Evolutionary conservation across 2,888 invertebrate species (phyloP), one percentile per base, ranked within the genome.

Genomic region (Scotopteryx bipunctaria): DNA sequence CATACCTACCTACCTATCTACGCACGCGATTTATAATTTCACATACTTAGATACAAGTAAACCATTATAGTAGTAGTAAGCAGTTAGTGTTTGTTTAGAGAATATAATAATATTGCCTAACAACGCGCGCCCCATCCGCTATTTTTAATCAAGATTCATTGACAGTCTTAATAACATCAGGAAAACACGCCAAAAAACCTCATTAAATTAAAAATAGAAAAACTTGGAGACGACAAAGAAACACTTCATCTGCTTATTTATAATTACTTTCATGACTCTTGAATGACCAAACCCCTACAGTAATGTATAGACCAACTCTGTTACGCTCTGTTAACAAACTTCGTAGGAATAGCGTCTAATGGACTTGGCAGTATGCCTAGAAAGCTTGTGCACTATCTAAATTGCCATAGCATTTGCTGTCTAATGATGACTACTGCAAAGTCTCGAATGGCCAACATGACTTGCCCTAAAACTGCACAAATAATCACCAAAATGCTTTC

Each of bases 321-420:
- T 48, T 31, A 31, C 48, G 43, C 36, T 45, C 49, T 53, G 51
- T 51, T 64, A 58, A 57, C 60, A 55, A 48, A 64, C 55, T 65
- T 63, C 44, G 43, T 42, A 55, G 54, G 61, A 67, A 67, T 60
- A 48, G 62, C 40, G 66, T 63, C 65, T 64, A 64, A 66, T 64
- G 63, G 62, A 66, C 57, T 75, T 75, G 75, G 75, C 76, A 69
- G 6, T 25, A 37, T 40, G 69, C 72, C 75, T 60, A 72, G 57
- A 68, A 66, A 66, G 57, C 63, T 63, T 58, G 65, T 73, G 69
- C 71, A 69, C 60, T 59, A 62, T 8, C 48, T 50, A 52, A 46
- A 53, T 43, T 38, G 41, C 46, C 33, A 51, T 47, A 60, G 51
- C 55, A 54, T 59, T 60, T 57, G 59, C 50, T 59, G 55, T 54